Conservation (phyloP, 2,888 invertebrate species). For the Nomada ferruginata region DNA sequence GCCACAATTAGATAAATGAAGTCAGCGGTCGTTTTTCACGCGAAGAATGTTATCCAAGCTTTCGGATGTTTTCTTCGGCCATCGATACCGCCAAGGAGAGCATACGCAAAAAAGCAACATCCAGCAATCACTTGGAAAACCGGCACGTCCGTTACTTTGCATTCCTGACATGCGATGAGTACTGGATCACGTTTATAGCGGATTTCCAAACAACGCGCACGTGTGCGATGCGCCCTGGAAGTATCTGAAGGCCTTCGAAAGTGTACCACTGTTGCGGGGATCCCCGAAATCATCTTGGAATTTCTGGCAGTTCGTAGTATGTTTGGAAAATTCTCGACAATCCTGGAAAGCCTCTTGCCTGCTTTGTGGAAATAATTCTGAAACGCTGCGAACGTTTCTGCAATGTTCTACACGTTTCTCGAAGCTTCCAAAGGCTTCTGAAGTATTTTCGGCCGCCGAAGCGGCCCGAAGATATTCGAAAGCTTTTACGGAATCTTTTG, state of each 20-base stretch:
- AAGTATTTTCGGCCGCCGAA: background rate
- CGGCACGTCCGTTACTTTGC: conserved; percentile 12
- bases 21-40: background rate
- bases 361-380: too few species aligned
- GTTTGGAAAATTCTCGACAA: too few species aligned
- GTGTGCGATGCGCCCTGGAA: background rate
- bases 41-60: too few species aligned
- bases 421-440: too few species aligned
- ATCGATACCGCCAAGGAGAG: background rate
- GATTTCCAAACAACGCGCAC: conserved; percentile 22
- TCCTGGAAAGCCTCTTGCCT: too few species aligned
- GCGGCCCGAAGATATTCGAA: accelerated
- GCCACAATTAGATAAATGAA: background rate
- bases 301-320: too few species aligned
- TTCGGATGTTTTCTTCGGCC: background rate
- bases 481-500: too few species aligned
- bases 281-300: too few species aligned
- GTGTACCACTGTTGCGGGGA: too few species aligned
- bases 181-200: conserved; percentile 8
- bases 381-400: too few species aligned
- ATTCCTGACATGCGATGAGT: background rate
- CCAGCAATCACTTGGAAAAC: conserved; percentile 1
- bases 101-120: background rate
- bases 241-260: background rate
- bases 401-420: too few species aligned